phyloP scores from a whole-genome alignment of 2,113 vertebrate genomes.

The Poeciliopsis occidentalis region DNA sequence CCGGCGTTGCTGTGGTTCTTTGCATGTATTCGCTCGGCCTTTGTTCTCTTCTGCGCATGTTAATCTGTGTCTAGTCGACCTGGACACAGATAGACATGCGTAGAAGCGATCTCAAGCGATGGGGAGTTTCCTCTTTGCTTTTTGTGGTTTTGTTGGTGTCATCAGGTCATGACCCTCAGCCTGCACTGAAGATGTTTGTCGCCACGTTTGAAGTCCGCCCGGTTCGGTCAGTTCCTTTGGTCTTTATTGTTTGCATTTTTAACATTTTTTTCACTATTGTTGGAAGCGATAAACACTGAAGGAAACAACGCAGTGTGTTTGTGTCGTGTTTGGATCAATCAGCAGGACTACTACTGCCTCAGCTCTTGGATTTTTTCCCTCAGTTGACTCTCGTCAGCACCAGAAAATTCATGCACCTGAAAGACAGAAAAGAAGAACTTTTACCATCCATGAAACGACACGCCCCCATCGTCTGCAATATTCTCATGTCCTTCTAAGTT shows the following conservation, averaged over 20 bases:
- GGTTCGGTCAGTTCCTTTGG: too few species aligned
- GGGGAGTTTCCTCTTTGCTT: neutral
- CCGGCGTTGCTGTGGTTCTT: neutral
- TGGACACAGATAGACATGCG: neutral
- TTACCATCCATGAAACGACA: too few species aligned
- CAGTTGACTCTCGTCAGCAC: constrained; percentile 15
- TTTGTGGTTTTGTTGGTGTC: neutral
- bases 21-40: neutral
- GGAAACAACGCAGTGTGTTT: neutral
- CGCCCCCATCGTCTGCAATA: too few species aligned
- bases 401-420: constrained; percentile 68
- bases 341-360: neutral
- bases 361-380: accelerated
- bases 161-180: too few species aligned
- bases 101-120: neutral
- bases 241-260: too few species aligned
- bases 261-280: too few species aligned
- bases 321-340: neutral
- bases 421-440: constrained; percentile 7
- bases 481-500: too few species aligned
- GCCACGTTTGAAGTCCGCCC: too few species aligned
- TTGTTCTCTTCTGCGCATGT: too few species aligned
- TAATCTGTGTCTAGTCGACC: too few species aligned
- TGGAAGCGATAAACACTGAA: neutral
- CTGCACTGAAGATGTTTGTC: too few species aligned